phyloP scores from a whole-genome alignment of 2,888 invertebrate genomes.

The Drosophila tripunctata region DNA sequence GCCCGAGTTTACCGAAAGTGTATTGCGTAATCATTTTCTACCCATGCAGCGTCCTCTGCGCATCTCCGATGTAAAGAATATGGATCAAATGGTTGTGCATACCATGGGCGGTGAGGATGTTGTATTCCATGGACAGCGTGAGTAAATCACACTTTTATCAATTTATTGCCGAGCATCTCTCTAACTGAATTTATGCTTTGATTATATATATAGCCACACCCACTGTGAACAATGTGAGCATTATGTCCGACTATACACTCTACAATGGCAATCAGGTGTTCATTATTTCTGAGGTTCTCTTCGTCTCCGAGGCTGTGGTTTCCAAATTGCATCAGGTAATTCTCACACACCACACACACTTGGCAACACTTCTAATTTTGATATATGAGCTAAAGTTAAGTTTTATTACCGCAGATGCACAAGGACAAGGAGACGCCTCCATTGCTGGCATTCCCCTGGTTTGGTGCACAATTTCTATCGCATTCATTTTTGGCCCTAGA shows the following conservation, averaged over 20 bases:
- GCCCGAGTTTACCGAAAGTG: constrained; percentile 87
- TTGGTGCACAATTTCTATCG: constrained; percentile 87
- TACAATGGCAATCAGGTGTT: constrained; percentile 87
- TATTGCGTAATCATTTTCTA: constrained; percentile 87
- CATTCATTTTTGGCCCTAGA: constrained; percentile 87
- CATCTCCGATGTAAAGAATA: constrained; percentile 85
- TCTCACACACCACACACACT: background rate
- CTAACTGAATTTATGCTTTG: background rate
- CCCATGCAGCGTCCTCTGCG: constrained; percentile 85
- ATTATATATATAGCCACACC: constrained; percentile 83
- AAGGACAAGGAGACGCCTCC: constrained; percentile 88
- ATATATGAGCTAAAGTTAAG: constrained; percentile 28
- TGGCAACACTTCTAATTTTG: constrained; percentile 2
- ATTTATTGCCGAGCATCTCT: background rate
- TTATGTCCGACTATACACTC: constrained; percentile 87
- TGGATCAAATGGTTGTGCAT: constrained; percentile 85
- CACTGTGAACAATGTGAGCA: constrained; percentile 86
- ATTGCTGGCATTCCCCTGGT: constrained; percentile 87
- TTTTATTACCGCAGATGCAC: constrained; percentile 83
- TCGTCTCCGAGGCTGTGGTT: constrained; percentile 87
- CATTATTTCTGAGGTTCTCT: constrained; percentile 87
- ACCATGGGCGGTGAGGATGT: constrained; percentile 87
- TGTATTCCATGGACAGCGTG: constrained; percentile 86
- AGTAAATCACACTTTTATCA: constrained; percentile 77
- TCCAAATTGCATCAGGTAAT: constrained; percentile 86